Percentiles rank a stretch among this genome's conserved stretches.
These are phyloP conservation scores for Merluccius polli DNA, from an alignment of 2,797 vertebrate genomes.

Conservation along the genomic window DNA sequence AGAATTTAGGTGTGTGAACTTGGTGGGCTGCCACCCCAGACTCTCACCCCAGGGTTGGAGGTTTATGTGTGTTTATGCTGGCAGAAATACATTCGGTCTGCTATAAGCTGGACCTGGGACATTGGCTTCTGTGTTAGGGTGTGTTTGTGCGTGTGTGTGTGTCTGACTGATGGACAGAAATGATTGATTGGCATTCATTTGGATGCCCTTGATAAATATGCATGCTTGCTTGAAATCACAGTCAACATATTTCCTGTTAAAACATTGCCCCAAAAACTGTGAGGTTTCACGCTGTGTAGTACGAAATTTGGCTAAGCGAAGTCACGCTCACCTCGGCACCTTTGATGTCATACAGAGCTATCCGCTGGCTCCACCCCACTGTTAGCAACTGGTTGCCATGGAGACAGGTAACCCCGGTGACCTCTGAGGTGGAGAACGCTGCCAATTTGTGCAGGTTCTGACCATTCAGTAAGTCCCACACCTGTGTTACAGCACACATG, in stretches of 20 bases:
- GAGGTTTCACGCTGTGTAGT: not conserved
- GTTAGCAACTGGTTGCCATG: conserved; percentile 58
- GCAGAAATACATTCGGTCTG: not conserved
- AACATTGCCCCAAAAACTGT: not conserved
- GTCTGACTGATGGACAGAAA: not conserved
- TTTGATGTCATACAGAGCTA: conserved; percentile 57
- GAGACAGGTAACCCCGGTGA: conserved; percentile 64
- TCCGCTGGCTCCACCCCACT: conserved; percentile 65
- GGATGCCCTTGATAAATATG: not conserved
- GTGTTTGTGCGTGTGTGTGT: too few relatives aligned
- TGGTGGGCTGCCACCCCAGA: not conserved
- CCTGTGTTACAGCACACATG: conserved; percentile 37
- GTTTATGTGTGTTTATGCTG: not conserved
- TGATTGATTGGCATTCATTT: not conserved
- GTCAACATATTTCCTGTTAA: not conserved
- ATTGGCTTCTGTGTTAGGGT: not conserved
- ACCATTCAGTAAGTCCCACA: conserved; percentile 72
- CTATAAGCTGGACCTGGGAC: not conserved
- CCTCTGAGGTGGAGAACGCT: conserved; percentile 55
- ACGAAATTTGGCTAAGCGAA: not conserved
- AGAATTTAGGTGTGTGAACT: not conserved
- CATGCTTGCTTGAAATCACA: not conserved
- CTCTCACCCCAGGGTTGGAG: not conserved
- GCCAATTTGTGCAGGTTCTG: conserved; percentile 73
- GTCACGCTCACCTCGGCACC: not conserved